phyloP scores from a whole-genome alignment of 2,113 vertebrate species.

The Microtus pennsylvanicus region DNA sequence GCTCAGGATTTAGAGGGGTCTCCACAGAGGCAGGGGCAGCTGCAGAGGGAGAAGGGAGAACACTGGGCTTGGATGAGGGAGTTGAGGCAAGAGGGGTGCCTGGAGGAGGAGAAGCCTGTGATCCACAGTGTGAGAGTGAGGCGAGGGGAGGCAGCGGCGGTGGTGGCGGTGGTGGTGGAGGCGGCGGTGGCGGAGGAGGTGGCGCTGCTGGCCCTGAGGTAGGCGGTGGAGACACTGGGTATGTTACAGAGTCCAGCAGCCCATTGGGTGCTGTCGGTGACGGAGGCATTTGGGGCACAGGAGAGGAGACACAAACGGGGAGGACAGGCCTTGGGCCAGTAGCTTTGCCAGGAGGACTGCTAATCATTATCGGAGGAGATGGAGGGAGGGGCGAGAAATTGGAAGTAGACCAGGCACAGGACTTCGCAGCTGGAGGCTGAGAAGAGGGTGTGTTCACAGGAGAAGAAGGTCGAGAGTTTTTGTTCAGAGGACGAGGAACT shows the following conservation, averaged over 20 bases:
- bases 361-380: slow-evolving; percentile 98
- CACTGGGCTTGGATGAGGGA: slow-evolving; percentile 98
- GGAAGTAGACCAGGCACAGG: slow-evolving; percentile 92
- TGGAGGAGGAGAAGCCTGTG: slow-evolving; percentile 90
- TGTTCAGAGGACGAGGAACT: slow-evolving; percentile 91
- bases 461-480: slow-evolving; percentile 90
- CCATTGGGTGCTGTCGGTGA: slow-evolving; percentile 89
- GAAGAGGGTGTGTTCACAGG: slow-evolving; percentile 87
- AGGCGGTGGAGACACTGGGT: slow-evolving; percentile 87
- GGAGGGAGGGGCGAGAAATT: slow-evolving; percentile 95
- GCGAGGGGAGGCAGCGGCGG: slow-evolving; percentile 87
- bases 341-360: slow-evolving; percentile 97
- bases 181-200: slow-evolving; percentile 82
- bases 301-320: slow-evolving; percentile 91
- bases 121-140: slow-evolving; percentile 88
- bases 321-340: slow-evolving; percentile 94
- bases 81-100: slow-evolving; percentile 89
- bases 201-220: slow-evolving; percentile 87
- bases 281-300: slow-evolving; percentile 91
- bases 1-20: slow-evolving; percentile 93
- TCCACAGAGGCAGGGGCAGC: slow-evolving; percentile 94
- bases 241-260: slow-evolving; percentile 86
- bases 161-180: slow-evolving; percentile 48
- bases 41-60: slow-evolving; percentile 99
- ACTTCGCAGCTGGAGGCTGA: slow-evolving; percentile 87